Evolutionary conservation across 2,113 vertebrate genomes (phyloP).

Genomic region (Anolis sagrei): DNA sequence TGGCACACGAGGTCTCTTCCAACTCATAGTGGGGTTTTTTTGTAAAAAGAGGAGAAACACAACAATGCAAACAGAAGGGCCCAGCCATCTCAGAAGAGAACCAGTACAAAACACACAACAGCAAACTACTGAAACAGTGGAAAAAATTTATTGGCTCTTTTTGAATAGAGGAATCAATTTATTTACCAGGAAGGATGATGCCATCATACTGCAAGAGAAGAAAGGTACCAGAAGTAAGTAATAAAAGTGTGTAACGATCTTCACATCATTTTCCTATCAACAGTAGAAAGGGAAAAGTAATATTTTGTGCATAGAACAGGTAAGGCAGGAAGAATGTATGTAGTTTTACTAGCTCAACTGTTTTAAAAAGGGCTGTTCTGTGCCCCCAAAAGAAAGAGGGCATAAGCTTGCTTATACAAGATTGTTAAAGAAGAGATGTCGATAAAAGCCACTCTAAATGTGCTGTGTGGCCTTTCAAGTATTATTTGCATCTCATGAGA

Average conservation of each 20-base stretch:
- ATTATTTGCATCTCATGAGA: not conserved
- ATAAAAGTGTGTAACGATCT: not conserved
- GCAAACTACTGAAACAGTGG: conserved; percentile 40
- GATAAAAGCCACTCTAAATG: not conserved
- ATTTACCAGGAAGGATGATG: conserved; percentile 98
- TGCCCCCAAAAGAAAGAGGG: not conserved
- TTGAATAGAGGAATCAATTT: conserved; percentile 75
- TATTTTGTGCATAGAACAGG: not conserved
- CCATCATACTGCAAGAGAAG: conserved; percentile 91
- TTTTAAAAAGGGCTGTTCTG: not conserved
- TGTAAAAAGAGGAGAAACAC: not conserved
- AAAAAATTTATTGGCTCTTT: conserved; percentile 78
- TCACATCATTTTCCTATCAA: not conserved
- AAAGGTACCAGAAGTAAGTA: conserved; percentile 16
- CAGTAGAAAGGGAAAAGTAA: not conserved
- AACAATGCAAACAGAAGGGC: not conserved
- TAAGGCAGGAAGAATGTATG: not conserved
- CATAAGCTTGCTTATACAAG: not conserved
- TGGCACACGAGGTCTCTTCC: too few relatives aligned
- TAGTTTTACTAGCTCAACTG: not conserved
- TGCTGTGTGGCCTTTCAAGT: not conserved
- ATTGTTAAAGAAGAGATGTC: not conserved
- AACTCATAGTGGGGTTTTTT: too few relatives aligned
- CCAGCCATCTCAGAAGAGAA: not conserved
- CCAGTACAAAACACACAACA: conserved; percentile 58